phyloP scores from a whole-genome alignment of 2,888 invertebrate genomes.

The Drosophila prolongata region DNA sequence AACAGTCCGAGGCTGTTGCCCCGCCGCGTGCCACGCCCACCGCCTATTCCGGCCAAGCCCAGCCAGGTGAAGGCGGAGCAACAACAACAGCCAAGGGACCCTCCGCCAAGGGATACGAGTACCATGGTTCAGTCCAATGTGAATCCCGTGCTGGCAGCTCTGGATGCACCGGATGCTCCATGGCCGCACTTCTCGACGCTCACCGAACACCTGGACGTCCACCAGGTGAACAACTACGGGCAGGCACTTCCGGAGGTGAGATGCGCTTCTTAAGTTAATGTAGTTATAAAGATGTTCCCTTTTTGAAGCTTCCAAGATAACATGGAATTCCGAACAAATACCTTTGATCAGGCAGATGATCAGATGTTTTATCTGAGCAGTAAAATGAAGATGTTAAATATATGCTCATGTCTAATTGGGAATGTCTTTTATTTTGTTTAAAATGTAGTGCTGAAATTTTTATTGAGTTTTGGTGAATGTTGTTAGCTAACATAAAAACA shows the following conservation, averaged over 20 bases:
- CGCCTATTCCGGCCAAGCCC: conserved; percentile 83
- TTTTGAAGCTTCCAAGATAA: too few relatives aligned
- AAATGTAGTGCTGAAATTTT: too few relatives aligned
- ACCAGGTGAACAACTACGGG: conserved; percentile 84
- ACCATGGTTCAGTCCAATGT: conserved; percentile 1
- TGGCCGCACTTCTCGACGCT: conserved; percentile 83
- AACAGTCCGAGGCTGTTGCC: conserved; percentile 90
- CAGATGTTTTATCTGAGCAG: too few relatives aligned
- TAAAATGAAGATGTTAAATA: too few relatives aligned
- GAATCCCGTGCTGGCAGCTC: conserved; percentile 75
- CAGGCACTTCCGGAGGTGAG: conserved; percentile 84
- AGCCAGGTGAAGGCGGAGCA: conserved; percentile 48
- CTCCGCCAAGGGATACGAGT: background rate
- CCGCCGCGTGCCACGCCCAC: conserved; percentile 85
- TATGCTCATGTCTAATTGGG: too few relatives aligned
- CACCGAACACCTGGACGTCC: conserved; percentile 83
- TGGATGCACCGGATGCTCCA: conserved; percentile 83
- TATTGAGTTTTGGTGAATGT: too few relatives aligned
- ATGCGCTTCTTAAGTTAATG: background rate
- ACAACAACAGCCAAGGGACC: conserved; percentile 12
- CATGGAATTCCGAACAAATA: too few relatives aligned
- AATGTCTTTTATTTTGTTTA: too few relatives aligned
- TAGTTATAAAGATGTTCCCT: too few relatives aligned
- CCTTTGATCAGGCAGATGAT: too few relatives aligned
- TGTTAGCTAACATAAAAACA: too few relatives aligned